These are phyloP conservation scores for Nomada flava DNA, from an alignment of 2,888 invertebrate species.

Conservation along the genomic window DNA sequence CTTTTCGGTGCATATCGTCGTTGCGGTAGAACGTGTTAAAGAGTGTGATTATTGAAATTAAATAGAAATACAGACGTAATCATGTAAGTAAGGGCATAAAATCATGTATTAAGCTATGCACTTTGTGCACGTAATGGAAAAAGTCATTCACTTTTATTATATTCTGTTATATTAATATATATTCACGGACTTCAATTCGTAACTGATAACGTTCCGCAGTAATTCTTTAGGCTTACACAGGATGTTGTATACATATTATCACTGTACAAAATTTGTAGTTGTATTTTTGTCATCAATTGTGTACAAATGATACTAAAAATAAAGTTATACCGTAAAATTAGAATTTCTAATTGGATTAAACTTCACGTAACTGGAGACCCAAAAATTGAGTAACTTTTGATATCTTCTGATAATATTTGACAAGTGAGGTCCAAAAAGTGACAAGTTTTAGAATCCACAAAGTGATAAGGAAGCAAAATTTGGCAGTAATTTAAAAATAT, in stretches of 20 bases:
- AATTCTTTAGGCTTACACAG: background rate
- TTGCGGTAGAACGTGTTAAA: conserved; percentile 80
- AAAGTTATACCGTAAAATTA: no score
- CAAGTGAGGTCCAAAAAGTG: no score
- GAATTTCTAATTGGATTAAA: no score
- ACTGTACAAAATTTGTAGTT: background rate
- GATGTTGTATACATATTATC: background rate
- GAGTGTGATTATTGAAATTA: conserved; percentile 74
- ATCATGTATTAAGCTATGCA: background rate
- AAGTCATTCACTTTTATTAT: background rate
- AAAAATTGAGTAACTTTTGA: no score
- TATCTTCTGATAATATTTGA: no score
- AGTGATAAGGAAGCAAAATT: no score
- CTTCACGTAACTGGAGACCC: no score
- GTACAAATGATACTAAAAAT: no score
- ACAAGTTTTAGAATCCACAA: no score
- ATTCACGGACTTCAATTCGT: background rate
- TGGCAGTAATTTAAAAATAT: no score
- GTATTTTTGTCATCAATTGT: no score
- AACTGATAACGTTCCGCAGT: background rate
- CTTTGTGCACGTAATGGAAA: background rate
- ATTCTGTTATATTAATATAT: background rate
- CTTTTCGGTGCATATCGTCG: conserved; percentile 79
- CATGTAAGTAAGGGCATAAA: conserved; percentile 70
- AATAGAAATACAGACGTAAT: conserved; percentile 73